Evolutionary conservation across 1,140 invertebrate genomes (phyloP), one percentile per base, ranked within the genome.

Genomic region (Drosophila mojavensis): DNA sequence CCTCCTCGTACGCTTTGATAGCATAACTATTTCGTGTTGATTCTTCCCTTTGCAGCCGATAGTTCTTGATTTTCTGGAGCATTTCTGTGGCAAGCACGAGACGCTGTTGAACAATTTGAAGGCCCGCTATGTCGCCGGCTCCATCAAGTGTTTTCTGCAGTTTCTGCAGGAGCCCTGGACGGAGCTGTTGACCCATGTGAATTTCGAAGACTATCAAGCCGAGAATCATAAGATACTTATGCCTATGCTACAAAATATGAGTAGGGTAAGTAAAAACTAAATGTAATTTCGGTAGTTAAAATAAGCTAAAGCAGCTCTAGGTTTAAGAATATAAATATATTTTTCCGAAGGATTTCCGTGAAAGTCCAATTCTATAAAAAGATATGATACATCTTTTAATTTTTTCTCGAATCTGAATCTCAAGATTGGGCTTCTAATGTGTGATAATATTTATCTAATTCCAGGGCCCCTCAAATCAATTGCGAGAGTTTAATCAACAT

Each of bases 121-220:
- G 9, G 36, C 60, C 0, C 80, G 78, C 5, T 85, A 55, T 43
- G 45, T 36, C 33, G 43, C 65, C 0, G 28, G 59, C 0, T 53
- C 11, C 0, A 88, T 91, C 6, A 15, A 55, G 1, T 76, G 63
- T 33, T 74, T 91, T 3, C 4, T 91, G 1, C 53, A 45, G 11
- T 91, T 79, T 11, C 78, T 91, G 4, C 68, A 81, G 59, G 54
- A 91, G 30, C 81, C 83, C 26, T 91, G 90, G 90, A 76, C 86
- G 0, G 83, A 91, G 24, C 43, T 91, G 24, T 36, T 91, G 2
- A 79, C 82, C 77, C 86, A 91, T 43, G 75, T 78, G 0, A 17
- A 70, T 4, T 91, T 91, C 17, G 11, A 61, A 0, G 63, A 78
- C 0, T 53, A 89, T n/a, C 78, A 79, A 51, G 50, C 15, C 0